Evolutionary conservation across 2,888 invertebrate species (phyloP).

Genomic region (Orthosia gracilis): DNA sequence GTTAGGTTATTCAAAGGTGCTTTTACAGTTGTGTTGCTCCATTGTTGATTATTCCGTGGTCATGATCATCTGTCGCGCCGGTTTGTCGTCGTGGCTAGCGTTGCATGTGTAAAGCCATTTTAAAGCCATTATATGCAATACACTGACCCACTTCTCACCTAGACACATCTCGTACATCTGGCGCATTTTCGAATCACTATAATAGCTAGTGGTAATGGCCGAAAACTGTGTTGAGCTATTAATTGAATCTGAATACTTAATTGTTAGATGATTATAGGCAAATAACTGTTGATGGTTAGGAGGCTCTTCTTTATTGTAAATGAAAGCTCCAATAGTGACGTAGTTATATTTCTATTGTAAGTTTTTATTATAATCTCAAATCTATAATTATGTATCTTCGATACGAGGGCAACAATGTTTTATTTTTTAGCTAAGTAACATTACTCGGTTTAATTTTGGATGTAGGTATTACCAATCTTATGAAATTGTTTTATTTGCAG

Average conservation of each 20-base stretch:
- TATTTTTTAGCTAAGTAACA: not conserved
- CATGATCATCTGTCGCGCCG: conserved; percentile 37
- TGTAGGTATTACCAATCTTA: conserved; percentile 7
- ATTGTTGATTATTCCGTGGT: conserved; percentile 14
- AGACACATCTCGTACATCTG: conserved; percentile 61
- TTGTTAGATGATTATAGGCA: conserved; percentile 19
- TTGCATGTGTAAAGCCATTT: conserved; percentile 67
- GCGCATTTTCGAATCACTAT: conserved; percentile 55
- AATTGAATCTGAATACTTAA: conserved; percentile 45
- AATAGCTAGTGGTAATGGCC: conserved; percentile 40
- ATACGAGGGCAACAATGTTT: not conserved
- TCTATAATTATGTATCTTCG: not conserved
- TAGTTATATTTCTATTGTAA: not conserved
- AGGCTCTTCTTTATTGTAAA: not conserved
- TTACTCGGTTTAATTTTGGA: not conserved
- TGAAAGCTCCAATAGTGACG: not conserved
- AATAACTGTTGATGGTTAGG: not conserved
- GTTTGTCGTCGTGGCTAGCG: conserved; percentile 23
- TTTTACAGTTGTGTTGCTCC: conserved; percentile 9
- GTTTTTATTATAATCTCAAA: conserved; percentile 4
- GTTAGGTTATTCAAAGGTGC: not conserved
- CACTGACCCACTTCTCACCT: conserved; percentile 68
- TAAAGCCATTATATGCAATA: conserved; percentile 54
- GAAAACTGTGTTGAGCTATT: conserved; percentile 28
- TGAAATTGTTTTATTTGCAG: conserved; percentile 19